Base-by-base conservation (phyloP, 2,113 vertebrate species). In the Macroglossus sobrinus region DNA sequence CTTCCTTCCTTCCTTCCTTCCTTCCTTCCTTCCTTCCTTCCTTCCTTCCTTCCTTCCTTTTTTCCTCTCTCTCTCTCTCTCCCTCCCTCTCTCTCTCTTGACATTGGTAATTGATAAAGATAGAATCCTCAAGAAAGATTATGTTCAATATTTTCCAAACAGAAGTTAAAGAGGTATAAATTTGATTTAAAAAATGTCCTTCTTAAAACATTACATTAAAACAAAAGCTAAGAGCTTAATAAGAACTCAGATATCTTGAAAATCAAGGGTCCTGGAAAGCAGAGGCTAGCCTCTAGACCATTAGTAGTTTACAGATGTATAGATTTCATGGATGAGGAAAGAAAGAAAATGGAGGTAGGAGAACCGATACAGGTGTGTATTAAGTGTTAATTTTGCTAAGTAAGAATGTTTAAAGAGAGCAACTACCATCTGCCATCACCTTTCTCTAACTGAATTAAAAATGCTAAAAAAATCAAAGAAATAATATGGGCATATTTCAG, bases 331-430 rank as follows among this genome's bases (percentile, higher is more conserved):
- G 15, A 76, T 74, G 40, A 84, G 50, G n/a, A 61, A 84, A 91
- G 79, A 43, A 30, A 91, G 79, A 43, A 35, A 82, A 7, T 45
- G 15, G 53, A 66, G 24, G 21, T 92, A 30, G 7, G 55, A 63
- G 64, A 69, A 84, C 50, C 5, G n/a, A n/a, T 16, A 35, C 3
- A 53, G 16, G 4, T 59, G n/a, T 81, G 14, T 76, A 14, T 61
- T 69, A 61, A 91, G 50, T 50, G 16, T 87, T 82, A 75, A 69
- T 45, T 91, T 38, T 43, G 19, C 59, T 76, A 69, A 81, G 50
- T 74, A 82, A 82, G 94, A 76, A 63, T 50, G 35, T 80, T 96
- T 86, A 86, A 81, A 87, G 74, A 82, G 53, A 82, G 57, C 15
- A 88, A 12, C 43, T 61, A 71, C 7, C 35, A 33, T 81, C 10